phyloP scores from a whole-genome alignment of 2,113 vertebrate species.

The Ancistrus triradiatus region DNA sequence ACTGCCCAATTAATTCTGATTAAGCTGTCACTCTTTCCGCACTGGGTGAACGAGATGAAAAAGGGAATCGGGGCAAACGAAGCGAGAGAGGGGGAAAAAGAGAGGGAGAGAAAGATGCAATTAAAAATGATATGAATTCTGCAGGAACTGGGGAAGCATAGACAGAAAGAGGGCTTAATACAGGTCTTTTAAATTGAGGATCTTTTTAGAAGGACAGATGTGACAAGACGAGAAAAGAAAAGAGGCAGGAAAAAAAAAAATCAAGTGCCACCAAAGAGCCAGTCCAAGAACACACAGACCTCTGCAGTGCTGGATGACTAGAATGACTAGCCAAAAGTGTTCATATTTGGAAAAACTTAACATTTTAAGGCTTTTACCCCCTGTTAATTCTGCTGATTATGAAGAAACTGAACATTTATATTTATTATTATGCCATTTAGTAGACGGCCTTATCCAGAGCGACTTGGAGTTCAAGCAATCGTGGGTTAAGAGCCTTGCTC shows the following conservation, averaged over 20 bases:
- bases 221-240: background rate
- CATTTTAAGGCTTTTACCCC: too few relatives aligned
- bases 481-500: too few relatives aligned
- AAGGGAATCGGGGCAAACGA: constrained; percentile 2
- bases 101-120: constrained; percentile 24
- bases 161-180: background rate
- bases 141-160: constrained; percentile 3
- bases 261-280: background rate
- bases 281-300: background rate
- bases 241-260: background rate
- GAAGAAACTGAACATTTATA: too few relatives aligned
- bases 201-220: background rate
- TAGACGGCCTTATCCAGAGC: too few relatives aligned
- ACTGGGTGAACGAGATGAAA: constrained; percentile 34
- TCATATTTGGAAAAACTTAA: too few relatives aligned
- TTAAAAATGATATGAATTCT: constrained; percentile 39
- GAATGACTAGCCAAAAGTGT: too few relatives aligned
- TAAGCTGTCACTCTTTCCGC: constrained; percentile 50
- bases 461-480: too few relatives aligned
- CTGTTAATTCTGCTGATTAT: too few relatives aligned
- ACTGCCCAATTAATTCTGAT: constrained; percentile 55
- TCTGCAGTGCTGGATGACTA: too few relatives aligned
- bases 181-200: constrained; percentile 7
- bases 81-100: background rate
- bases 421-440: background rate